Conservation (phyloP, 2,888 invertebrate genomes). For the Oxystoma pomonae region DNA sequence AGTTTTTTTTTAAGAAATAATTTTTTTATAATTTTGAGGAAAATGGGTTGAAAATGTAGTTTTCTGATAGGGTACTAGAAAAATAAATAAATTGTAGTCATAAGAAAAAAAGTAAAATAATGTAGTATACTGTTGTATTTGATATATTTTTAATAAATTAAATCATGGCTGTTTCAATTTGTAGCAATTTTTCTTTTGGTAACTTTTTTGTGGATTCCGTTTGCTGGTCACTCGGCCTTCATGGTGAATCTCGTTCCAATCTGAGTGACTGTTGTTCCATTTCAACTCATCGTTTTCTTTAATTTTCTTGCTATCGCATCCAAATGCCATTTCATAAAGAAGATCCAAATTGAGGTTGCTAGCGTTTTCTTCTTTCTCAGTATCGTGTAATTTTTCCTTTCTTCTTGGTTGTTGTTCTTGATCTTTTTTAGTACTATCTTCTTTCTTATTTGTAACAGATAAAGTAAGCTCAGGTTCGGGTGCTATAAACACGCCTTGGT, state of each 20-base stretch:
- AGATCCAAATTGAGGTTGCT: slow-evolving; percentile 14
- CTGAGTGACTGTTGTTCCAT: slow-evolving; percentile 13
- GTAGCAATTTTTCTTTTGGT: slow-evolving; percentile 13
- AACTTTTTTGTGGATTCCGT: slow-evolving; percentile 20
- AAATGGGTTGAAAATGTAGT: no score
- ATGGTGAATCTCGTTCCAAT: not conserved
- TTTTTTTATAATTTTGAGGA: no score
- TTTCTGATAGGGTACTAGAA: no score
- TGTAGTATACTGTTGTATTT: no score
- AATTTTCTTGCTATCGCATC: slow-evolving; percentile 24
- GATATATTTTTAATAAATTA: not conserved
- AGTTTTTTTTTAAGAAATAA: no score
- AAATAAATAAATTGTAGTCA: no score
- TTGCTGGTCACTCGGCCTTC: slow-evolving; percentile 12
- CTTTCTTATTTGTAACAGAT: no score
- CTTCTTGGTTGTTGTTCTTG: not conserved
- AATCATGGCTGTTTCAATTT: not conserved
- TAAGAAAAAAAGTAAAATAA: no score
- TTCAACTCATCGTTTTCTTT: slow-evolving; percentile 22
- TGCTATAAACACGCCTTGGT: not conserved
- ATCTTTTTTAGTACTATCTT: no score
- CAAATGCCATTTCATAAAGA: slow-evolving; percentile 27
- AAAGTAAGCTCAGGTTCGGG: no score
- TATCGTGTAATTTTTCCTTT: not conserved
- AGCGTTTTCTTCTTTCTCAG: not conserved